Evolutionary conservation across 2,797 vertebrate genomes (phyloP).

Genomic region (Chloroceryle inda): DNA sequence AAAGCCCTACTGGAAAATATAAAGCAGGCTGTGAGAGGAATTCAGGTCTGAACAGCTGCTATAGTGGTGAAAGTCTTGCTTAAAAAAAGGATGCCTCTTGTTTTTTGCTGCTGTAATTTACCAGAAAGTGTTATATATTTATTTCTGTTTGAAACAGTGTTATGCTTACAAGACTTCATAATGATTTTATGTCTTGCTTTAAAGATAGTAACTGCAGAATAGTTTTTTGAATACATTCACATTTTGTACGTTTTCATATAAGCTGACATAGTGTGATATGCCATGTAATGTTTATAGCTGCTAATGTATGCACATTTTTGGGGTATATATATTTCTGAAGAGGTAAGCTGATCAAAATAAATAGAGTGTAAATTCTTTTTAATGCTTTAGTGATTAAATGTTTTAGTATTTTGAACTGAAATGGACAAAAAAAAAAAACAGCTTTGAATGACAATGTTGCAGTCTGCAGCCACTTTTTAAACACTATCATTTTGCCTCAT

Average conservation of each 20-base stretch:
- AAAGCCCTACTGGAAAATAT: slow-evolving; percentile 99
- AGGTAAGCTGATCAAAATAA: slow-evolving; percentile 90
- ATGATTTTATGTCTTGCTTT: slow-evolving; percentile 93
- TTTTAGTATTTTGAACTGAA: slow-evolving; percentile 91
- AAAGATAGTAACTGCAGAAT: slow-evolving; percentile 90
- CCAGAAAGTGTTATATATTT: slow-evolving; percentile 92
- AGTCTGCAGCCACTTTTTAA: slow-evolving; percentile 82
- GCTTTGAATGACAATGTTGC: slow-evolving; percentile 81
- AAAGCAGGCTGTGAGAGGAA: slow-evolving; percentile 99
- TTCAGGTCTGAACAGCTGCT: slow-evolving; percentile 93
- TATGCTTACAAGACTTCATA: slow-evolving; percentile 90
- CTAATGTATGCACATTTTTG: slow-evolving; percentile 96
- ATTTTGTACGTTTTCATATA: slow-evolving; percentile 99
- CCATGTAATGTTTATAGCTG: slow-evolving; percentile 96
- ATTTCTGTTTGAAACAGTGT: slow-evolving; percentile 91
- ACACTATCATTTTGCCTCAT: slow-evolving; percentile 85
- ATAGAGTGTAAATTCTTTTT: slow-evolving; percentile 90
- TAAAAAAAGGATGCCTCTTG: slow-evolving; percentile 87
- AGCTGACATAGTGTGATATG: slow-evolving; percentile 94
- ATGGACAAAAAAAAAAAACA: slow-evolving; percentile 83
- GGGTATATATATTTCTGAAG: slow-evolving; percentile 97
- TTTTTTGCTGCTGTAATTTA: slow-evolving; percentile 91
- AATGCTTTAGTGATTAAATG: slow-evolving; percentile 90
- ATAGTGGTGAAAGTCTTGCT: slow-evolving; percentile 81
- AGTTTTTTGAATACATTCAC: slow-evolving; percentile 97